phyloP scores from a whole-genome alignment of 2,888 invertebrate species.

The Phasia obesa region DNA sequence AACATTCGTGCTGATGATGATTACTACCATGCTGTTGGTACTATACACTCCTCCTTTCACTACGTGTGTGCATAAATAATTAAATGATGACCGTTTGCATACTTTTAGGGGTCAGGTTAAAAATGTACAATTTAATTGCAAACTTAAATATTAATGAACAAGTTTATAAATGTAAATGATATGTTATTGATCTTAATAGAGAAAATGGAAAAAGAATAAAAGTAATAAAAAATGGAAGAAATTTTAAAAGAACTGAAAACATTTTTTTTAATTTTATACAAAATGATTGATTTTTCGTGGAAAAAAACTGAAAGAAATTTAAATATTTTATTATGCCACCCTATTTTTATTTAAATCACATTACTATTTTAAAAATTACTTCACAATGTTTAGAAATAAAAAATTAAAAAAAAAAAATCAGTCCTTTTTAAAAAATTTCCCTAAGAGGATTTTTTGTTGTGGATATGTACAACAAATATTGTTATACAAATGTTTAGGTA shows the following conservation, averaged over 20 bases:
- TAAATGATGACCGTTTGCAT: slow-evolving; percentile 55
- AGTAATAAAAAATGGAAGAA: background rate
- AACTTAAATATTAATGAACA: slow-evolving; percentile 47
- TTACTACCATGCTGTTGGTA: slow-evolving; percentile 25
- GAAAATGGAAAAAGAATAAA: background rate
- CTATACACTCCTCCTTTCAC: slow-evolving; percentile 1
- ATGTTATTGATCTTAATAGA: slow-evolving; percentile 37
- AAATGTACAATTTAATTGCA: slow-evolving; percentile 61
- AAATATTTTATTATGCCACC: no score
- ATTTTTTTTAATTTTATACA: no score
- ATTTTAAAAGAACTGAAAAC: no score
- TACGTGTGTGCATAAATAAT: slow-evolving; percentile 31
- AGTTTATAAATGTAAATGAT: slow-evolving; percentile 32
- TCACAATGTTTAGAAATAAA: background rate
- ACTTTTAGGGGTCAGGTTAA: slow-evolving; percentile 54
- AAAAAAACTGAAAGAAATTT: no score
- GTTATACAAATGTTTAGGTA: no score
- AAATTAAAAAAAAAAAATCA: no score
- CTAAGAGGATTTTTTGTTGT: no score
- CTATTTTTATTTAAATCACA: no score
- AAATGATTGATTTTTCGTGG: no score
- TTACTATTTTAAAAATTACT: no score
- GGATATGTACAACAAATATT: no score
- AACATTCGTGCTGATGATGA: slow-evolving; percentile 3
- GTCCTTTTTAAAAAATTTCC: no score